Percentiles rank a stretch among this genome's conserved stretches.
Conservation (phyloP, 1,140 invertebrate genomes). For the Holotrichia oblita region DNA sequence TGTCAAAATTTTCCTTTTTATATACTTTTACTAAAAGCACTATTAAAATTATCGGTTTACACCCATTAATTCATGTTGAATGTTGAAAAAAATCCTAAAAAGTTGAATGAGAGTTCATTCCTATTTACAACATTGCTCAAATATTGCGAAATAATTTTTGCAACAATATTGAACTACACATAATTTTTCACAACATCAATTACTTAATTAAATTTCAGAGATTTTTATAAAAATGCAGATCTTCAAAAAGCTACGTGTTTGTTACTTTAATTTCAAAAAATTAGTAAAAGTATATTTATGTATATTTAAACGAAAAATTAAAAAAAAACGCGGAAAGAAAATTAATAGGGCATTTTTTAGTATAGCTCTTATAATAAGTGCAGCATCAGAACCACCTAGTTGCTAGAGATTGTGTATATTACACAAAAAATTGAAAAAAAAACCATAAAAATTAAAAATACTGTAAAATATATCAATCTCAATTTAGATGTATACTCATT, state of each 20-base stretch:
- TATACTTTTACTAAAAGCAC: conserved; percentile 15
- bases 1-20: background rate
- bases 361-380: conserved; percentile 38
- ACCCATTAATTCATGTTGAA: background rate
- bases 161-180: no score
- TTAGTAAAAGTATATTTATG: conserved; percentile 39
- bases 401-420: conserved; percentile 39
- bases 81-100: background rate
- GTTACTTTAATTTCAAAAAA: conserved; percentile 7
- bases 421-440: conserved; percentile 10
- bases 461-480: conserved; percentile 37
- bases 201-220: no score
- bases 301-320: conserved; percentile 13
- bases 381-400: conserved; percentile 40
- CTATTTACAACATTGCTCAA: no score
- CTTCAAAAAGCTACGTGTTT: conserved; percentile 9
- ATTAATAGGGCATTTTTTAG: conserved; percentile 38
- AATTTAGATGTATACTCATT: conserved; percentile 35
- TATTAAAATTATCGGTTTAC: background rate
- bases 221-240: background rate
- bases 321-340: conserved; percentile 21
- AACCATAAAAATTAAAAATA: conserved; percentile 8
- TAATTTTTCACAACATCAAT: no score
- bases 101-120: background rate
- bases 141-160: no score